Base-by-base conservation (phyloP, 2,113 vertebrate species). In the Myotis davidii region DNA sequence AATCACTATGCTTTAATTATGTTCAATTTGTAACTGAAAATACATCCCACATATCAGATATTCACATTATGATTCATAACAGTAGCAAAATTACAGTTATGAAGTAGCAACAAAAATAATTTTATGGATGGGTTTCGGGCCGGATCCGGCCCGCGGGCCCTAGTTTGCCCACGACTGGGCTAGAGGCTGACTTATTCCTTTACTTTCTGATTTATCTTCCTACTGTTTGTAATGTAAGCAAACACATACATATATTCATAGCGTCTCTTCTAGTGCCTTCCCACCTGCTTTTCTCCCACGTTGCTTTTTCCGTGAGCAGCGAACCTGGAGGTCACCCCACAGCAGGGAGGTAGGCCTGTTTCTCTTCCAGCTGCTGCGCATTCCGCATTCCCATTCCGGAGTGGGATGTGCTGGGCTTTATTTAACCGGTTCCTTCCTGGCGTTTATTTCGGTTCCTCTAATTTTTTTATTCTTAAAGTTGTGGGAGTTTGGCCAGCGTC, bases 321-420 rank as follows among this genome's bases (percentile, higher is more conserved):
- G 73, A 18, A 0, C n/a, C 50, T 29, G 65, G 77, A 23, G 23
- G 37, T 27, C 3, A 1, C 77, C 37, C 29, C 9, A 3, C 1
- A 56, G n/a, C 11, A 1, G 83, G 48, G 29, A 59, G 21, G 2
- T 0, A 0, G 3, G 13, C 27, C 27, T 23, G 23, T 64, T 37
- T 34, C 32, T 21, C 3, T 29, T 2, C 23, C 54, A 9, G 23
- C 34, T 0, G 0, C 18, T 0, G 27, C 2, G 25, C 9, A 2
- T 52, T 78, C 27, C 2, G 25, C n/a, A n/a, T n/a, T n/a, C n/a
- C n/a, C 9, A 2, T 52, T 78, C 27, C 4, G 11, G 65, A 54
- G 18, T 2, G 1, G 29, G 18, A 2, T 37, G 8, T 11, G 39
- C 83, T 12, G 61, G 73, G 9, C 5, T 18, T n/a, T 50, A 2